These are phyloP conservation scores for Eledone cirrhosa DNA, from an alignment of 2,888 invertebrate genomes.

Conservation along the genomic window DNA sequence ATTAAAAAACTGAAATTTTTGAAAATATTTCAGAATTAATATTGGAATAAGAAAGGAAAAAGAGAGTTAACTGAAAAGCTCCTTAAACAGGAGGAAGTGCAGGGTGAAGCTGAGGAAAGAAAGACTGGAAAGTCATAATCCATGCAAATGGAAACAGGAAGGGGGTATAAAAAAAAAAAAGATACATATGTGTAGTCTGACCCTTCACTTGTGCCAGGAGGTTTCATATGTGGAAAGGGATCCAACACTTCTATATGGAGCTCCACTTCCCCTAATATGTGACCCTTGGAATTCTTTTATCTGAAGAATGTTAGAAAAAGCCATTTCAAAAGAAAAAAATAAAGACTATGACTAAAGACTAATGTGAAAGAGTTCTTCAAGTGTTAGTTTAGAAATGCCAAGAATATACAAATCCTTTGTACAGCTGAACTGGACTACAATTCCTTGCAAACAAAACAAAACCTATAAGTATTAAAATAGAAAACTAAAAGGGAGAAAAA, in stretches of 20 bases:
- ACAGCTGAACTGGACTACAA: too few relatives aligned
- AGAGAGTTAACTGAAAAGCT: neutral
- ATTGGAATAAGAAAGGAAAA: neutral
- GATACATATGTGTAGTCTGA: neutral
- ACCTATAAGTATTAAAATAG: too few relatives aligned
- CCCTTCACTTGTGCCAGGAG: constrained; percentile 29
- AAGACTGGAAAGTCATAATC: neutral
- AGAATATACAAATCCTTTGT: neutral
- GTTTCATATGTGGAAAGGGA: constrained; percentile 8
- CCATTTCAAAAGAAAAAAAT: constrained; percentile 17
- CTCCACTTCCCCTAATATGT: constrained; percentile 9
- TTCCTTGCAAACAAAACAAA: too few relatives aligned
- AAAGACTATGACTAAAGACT: neutral
- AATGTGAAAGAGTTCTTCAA: neutral
- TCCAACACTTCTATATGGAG: constrained; percentile 11
- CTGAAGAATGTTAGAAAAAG: constrained; percentile 25
- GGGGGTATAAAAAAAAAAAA: neutral
- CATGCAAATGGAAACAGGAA: constrained; percentile 9
- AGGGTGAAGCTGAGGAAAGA: neutral
- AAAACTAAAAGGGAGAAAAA: too few relatives aligned
- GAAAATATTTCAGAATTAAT: too few relatives aligned
- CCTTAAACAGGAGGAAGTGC: neutral
- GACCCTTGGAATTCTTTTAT: constrained; percentile 20
- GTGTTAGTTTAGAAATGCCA: neutral
- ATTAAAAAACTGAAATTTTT: too few relatives aligned